Conservation (phyloP, 2,888 invertebrate species). For the Orthosia gracilis region DNA sequence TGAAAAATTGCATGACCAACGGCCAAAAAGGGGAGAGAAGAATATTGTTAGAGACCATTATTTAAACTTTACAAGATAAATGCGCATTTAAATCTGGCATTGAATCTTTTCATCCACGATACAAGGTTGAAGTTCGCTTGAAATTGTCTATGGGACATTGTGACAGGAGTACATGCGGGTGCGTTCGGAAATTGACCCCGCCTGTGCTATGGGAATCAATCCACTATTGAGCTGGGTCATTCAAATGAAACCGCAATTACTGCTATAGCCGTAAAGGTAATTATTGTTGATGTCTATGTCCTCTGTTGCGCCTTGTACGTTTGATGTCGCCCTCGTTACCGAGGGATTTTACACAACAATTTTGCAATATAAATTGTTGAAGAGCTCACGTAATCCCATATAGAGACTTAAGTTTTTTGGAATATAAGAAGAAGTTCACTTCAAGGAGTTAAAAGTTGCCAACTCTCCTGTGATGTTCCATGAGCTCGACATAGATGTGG, state of each 20-base stretch:
- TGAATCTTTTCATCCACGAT: conserved; percentile 65
- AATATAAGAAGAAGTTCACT: too few species aligned
- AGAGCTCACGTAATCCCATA: conserved; percentile 5
- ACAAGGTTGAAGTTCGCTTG: conserved; percentile 70
- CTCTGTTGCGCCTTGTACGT: conserved; percentile 8
- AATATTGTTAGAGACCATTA: conserved; percentile 67
- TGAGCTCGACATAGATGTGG: conserved; percentile 13
- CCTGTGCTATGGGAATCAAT: conserved; percentile 69
- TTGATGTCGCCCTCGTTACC: conserved; percentile 21
- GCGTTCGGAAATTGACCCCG: conserved; percentile 79
- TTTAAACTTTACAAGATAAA: conserved; percentile 63
- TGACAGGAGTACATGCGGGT: conserved; percentile 76
- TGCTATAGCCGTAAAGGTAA: conserved; percentile 40
- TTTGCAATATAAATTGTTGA: not conserved
- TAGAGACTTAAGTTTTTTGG: not conserved
- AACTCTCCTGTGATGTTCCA: conserved; percentile 19
- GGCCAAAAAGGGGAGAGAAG: conserved; percentile 62
- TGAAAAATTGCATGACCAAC: conserved; percentile 88
- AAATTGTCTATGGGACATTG: conserved; percentile 49
- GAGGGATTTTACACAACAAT: not conserved
- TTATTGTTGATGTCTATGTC: conserved; percentile 34
- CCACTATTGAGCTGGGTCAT: conserved; percentile 59
- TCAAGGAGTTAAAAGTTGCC: not conserved
- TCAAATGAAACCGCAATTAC: conserved; percentile 60
- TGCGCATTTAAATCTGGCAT: conserved; percentile 54